Percentiles rank a stretch among this genome's conserved stretches.
Conservation (phyloP, 2,888 invertebrate species). For the Caenorhabditis panamensis region DNA sequence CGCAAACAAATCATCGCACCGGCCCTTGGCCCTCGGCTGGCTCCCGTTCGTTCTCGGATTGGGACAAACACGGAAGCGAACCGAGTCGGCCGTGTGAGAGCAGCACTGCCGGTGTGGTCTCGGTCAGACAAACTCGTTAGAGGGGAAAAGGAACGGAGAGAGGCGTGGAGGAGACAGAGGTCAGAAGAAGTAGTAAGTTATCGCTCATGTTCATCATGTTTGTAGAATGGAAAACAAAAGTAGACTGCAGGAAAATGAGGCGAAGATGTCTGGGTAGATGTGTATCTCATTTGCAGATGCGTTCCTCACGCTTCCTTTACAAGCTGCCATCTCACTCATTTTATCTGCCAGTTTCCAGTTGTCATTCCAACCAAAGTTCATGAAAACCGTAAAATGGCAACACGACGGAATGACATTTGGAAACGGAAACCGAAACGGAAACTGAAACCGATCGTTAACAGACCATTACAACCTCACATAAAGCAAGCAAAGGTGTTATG, state of each 20-base stretch:
- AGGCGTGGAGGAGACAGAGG: not conserved
- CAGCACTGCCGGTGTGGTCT: constrained; percentile 51
- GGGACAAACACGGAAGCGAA: constrained; percentile 54
- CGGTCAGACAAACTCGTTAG: not conserved
- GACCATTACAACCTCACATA: not conserved
- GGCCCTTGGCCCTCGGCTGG: constrained; percentile 19
- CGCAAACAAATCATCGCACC: constrained; percentile 41
- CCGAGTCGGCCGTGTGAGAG: constrained; percentile 5
- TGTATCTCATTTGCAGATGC: not conserved
- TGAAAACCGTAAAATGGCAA: not conserved
- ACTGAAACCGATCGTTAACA: not conserved
- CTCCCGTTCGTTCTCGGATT: constrained; percentile 32
- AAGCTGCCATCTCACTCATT: not conserved
- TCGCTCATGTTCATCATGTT: constrained; percentile 9
- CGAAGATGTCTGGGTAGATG: not conserved
- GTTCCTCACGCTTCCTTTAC: not conserved
- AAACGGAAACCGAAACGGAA: not conserved
- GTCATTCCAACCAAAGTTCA: not conserved
- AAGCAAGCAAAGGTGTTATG: not conserved
- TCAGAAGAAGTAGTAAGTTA: not conserved
- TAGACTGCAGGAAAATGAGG: not conserved
- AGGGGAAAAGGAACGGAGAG: not conserved
- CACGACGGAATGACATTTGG: not conserved
- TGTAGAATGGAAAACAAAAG: not conserved
- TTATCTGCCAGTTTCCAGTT: not conserved